Percentiles rank a stretch among this genome's conserved stretches.
These are phyloP conservation scores for Catharus fuscescens DNA, from an alignment of 2,113 vertebrate genomes.

Conservation along the genomic window DNA sequence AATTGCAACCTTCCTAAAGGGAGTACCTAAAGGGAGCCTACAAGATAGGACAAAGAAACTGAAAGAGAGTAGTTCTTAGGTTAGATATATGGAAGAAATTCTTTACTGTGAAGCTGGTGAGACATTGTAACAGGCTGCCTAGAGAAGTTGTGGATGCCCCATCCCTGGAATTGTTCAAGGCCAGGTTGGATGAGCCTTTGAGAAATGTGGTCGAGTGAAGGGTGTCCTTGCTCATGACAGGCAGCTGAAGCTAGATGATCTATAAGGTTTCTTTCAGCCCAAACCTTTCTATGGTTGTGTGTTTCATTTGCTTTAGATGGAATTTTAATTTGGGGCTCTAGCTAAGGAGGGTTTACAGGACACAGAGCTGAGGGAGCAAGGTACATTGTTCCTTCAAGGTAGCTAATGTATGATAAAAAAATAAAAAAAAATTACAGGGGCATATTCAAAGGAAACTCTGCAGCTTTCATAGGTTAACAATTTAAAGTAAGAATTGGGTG, in stretches of 20 bases:
- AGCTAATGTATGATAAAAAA: background rate
- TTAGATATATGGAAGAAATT: no score
- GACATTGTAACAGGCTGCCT: background rate
- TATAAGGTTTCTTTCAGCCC: background rate
- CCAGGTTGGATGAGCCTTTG: background rate
- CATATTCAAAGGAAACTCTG: background rate
- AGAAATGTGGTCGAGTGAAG: background rate
- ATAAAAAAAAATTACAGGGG: background rate
- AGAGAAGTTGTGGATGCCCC: background rate
- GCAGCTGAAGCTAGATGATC: fast-evolving
- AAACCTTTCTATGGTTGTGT: background rate
- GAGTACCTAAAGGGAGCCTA: no score
- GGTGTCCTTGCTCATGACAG: background rate
- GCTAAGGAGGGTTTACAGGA: background rate
- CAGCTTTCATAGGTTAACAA: background rate
- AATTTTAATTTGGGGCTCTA: background rate
- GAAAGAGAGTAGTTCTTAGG: background rate
- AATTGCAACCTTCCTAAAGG: no score
- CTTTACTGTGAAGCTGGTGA: background rate
- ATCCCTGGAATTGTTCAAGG: background rate
- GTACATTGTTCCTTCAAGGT: background rate
- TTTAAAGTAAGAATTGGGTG: background rate
- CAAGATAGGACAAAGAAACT: background rate
- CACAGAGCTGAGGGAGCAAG: background rate
- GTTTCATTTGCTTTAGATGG: background rate